Conservation (phyloP, 1,140 invertebrate genomes). For the Helicoverpa zea region DNA sequence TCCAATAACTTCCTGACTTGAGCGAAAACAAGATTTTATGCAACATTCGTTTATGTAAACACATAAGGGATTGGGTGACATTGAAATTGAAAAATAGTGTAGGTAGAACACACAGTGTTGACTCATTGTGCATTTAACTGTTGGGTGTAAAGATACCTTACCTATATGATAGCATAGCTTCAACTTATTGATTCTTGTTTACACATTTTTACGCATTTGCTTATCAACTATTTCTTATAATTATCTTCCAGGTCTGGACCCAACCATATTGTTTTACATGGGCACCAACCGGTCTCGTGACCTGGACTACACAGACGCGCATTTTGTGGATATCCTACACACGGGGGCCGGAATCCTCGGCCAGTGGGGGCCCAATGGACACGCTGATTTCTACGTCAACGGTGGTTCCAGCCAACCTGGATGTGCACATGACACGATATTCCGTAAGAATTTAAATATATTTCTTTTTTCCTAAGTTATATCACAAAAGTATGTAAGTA, state of each 20-base stretch:
- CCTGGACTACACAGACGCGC: slow-evolving; percentile 93
- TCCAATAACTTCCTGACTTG: not conserved
- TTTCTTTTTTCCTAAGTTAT: not conserved
- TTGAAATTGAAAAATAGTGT: not conserved
- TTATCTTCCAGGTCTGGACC: slow-evolving; percentile 90
- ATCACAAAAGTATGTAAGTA: not conserved
- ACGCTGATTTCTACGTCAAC: slow-evolving; percentile 96
- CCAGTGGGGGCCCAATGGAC: slow-evolving; percentile 95
- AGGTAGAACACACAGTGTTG: not conserved
- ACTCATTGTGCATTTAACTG: not conserved
- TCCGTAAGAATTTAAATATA: slow-evolving; percentile 88
- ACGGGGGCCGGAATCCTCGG: slow-evolving; percentile 95
- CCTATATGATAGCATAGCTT: no score
- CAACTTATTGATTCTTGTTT: no score
- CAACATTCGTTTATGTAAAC: not conserved
- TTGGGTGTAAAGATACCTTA: no score
- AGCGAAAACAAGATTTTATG: not conserved
- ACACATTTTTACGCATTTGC: no score
- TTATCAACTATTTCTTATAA: no score
- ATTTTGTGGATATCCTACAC: slow-evolving; percentile 96
- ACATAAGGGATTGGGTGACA: slow-evolving; percentile 19
- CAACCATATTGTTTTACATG: slow-evolving; percentile 94
- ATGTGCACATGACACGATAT: slow-evolving; percentile 92
- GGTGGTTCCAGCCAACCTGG: slow-evolving; percentile 96
- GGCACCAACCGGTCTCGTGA: slow-evolving; percentile 93